phyloP scores from a whole-genome alignment of 2,888 invertebrate species.

The Metallyticus violacea region DNA sequence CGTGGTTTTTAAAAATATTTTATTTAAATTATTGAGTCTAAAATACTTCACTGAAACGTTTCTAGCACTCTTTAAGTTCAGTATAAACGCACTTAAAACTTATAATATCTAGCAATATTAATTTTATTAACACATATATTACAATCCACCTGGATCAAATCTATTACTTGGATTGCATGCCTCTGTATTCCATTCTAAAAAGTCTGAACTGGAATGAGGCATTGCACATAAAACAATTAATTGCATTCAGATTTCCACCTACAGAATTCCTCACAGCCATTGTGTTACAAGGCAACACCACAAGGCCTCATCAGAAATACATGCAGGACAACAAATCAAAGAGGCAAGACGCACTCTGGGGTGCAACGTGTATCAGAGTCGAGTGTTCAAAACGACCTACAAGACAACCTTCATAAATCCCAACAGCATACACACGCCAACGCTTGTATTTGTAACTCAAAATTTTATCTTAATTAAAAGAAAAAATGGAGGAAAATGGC shows the following conservation, averaged over 20 bases:
- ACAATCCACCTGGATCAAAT: background rate
- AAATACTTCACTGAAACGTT: too few relatives aligned
- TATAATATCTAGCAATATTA: too few relatives aligned
- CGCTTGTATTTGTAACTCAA: background rate
- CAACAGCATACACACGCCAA: background rate
- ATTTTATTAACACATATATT: too few relatives aligned
- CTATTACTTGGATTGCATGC: too few relatives aligned
- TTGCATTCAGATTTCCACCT: background rate
- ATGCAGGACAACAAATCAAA: slow-evolving; percentile 15
- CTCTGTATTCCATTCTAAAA: too few relatives aligned
- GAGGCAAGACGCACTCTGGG: background rate
- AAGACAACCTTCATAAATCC: background rate
- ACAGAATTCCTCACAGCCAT: background rate
- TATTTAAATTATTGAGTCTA: too few relatives aligned
- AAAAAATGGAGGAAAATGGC: background rate
- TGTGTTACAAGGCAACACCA: background rate
- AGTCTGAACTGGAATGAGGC: background rate
- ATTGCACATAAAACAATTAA: background rate
- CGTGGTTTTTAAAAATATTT: too few relatives aligned
- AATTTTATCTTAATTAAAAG: background rate
- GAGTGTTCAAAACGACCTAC: background rate
- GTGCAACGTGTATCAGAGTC: background rate
- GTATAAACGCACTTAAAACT: too few relatives aligned
- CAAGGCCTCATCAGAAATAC: background rate
- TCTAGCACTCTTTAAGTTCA: too few relatives aligned